Base-by-base conservation (phyloP, 2,797 vertebrate species). In the Botia almorhae region DNA sequence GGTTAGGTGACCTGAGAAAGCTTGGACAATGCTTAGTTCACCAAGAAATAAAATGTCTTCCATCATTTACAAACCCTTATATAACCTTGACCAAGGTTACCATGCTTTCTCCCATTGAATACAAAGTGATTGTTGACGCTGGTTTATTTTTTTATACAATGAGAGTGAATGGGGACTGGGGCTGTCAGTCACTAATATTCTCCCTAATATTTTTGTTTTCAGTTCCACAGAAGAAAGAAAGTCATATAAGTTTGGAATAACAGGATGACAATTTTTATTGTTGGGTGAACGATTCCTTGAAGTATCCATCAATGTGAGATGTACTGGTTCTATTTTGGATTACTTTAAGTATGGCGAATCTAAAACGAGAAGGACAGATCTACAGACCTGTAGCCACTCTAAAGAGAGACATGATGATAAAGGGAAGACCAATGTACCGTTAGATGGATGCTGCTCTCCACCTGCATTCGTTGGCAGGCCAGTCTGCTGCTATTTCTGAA, bases 1-100 rank as follows among this genome's bases (percentile, higher is more conserved):
- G 43, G 43, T 87, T 88, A 91, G 88, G 85, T 80, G 87, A 90
- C 87, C 88, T 89, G 85, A 83, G 82, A 90, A 84, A 67, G 50
- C 60, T 53, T 33, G 12, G 14, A 11, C 10, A 33, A 81, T 63
- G 64, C n/a, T 29, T 6, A 17, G 7, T 21, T 58, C 43, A 46
- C 43, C 43, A 46, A 10, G 43, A 46, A 46, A 43, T 43, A 6
- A 43, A 43, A 8, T 43, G 8, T 43, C 39, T 43, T 43, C 7
- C 39, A 12, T 21, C 21, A 60, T 26, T 60, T 60, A 23, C 21
- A 4, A 8, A 13, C 23, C 11, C 13, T 13, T 13, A 23, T 60
- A 21, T 13, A 4, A 60, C 8, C 55, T 2, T 21, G 21, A 58
- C 2, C 55, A 8, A 46, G 1, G 8, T 11, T 46, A 46, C 43